phyloP scores from a whole-genome alignment of 92 coral and sea anemone genomes.

The Palythoa grandis region DNA sequence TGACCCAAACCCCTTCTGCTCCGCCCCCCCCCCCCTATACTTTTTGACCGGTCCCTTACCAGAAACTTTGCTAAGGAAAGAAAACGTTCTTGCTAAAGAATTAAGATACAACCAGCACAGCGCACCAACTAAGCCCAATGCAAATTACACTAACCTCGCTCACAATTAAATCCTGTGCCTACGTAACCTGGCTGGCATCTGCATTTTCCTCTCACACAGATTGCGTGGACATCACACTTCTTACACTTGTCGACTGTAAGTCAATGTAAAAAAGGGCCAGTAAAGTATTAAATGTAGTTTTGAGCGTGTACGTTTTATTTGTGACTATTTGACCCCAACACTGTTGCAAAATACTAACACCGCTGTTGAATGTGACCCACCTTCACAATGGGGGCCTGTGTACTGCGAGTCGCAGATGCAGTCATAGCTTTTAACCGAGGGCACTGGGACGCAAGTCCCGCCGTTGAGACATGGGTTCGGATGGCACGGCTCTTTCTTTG shows the following conservation, averaged over 20 bases:
- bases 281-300: no score
- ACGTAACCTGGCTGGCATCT: conserved; percentile 82
- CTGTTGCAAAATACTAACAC: not conserved
- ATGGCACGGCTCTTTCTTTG: conserved; percentile 72
- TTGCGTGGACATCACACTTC: conserved; percentile 90
- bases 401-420: conserved; percentile 79
- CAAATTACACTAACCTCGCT: conserved; percentile 64
- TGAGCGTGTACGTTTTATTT: no score
- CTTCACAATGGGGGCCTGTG: conserved; percentile 98
- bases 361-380: conserved; percentile 29
- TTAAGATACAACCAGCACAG: no score
- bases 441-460: conserved; percentile 72
- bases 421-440: conserved; percentile 76
- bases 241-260: conserved; percentile 90
- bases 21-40: no score
- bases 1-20: no score
- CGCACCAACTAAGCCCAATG: no score
- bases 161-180: conserved; percentile 95
- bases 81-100: no score
- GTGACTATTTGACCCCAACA: no score
- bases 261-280: not conserved
- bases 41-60: no score
- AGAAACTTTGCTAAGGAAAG: no score
- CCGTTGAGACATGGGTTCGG: conserved; percentile 96
- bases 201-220: conserved; percentile 87